phyloP scores from a whole-genome alignment of 2,113 vertebrate genomes.

The Clupea harengus region DNA sequence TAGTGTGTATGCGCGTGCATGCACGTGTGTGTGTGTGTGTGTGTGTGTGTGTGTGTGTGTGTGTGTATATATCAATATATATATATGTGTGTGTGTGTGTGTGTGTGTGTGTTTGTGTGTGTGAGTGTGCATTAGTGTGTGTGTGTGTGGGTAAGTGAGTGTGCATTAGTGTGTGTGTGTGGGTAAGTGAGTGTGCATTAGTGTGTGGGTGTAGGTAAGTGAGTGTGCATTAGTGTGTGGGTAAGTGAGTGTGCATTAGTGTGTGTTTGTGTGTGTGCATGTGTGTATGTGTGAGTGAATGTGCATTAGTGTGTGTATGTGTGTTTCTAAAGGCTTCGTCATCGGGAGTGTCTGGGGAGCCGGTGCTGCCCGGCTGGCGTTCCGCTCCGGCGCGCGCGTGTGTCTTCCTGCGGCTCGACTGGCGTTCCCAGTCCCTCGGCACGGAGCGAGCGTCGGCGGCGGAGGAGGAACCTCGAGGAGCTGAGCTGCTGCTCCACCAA shows the following conservation, averaged over 20 bases:
- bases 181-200: not conserved
- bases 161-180: too few species aligned
- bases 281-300: not conserved
- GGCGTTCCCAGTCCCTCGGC: slow-evolving; percentile 22
- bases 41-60: not conserved
- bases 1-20: not conserved
- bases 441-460: not conserved
- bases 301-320: not conserved
- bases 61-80: too few species aligned
- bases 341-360: not conserved
- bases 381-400: not conserved
- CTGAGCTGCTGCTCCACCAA: not conserved
- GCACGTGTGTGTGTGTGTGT: not conserved
- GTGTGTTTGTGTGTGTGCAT: not conserved
- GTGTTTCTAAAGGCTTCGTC: slow-evolving; percentile 16
- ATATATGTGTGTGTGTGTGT: not conserved
- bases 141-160: not conserved
- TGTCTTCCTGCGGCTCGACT: not conserved
- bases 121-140: not conserved
- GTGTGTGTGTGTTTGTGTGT: not conserved
- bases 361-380: not conserved
- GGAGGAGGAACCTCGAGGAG: not conserved
- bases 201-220: not conserved
- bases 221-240: not conserved
- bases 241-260: not conserved